Base-by-base conservation (phyloP, 2,113 vertebrate genomes). In the Deroptyus accipitrinus region DNA sequence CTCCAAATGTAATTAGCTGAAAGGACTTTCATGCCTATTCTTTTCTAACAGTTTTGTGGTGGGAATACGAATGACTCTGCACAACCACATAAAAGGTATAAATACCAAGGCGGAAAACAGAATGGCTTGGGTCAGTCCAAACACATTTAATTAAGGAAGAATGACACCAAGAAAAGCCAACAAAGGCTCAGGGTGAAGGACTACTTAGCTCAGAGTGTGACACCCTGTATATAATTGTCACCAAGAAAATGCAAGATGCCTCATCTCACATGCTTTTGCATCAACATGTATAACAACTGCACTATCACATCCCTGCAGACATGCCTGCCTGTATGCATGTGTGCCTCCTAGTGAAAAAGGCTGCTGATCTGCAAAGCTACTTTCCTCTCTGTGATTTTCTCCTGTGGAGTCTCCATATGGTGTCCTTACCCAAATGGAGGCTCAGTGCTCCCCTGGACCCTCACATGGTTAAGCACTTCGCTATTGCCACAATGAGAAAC, bases 41-140 rank as follows among this genome's bases (percentile, higher is more conserved):
- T 64, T 76, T 77, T 70, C 63, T 55, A 86, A 61, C 39, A 75
- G 46, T 35, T 90, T 51, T 68, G 64, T 52, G 30, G 23, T 68
- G 42, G 37, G 73, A 93, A 92, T 93, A 93, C 31, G 59, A 96
- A 92, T 92, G 55, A 90, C 31, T 88, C 44, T 86, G 55, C 61
- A 81, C 6, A 14, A 57, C 39, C 1, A 2, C 12, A 25, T 86
- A 44, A 86, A 93, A 86, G 54, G 25, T 49, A 74, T 67, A 88
- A 90, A 97, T 72, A 91, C 27, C 64, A 90, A 78, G 6, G 64
- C 41, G 83, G 35, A 93, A 84, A 82, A 69, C 64, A 35, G 57
- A 59, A 94, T 51, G 14, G 39, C 57, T 84, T 69, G 41, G 48
- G 70, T 82, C 66, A 89, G 48, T 33, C 24, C 30, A 87, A 82